These are phyloP conservation scores for Microchrysa polita DNA, from an alignment of 2,888 invertebrate species.

Conservation along the genomic window DNA sequence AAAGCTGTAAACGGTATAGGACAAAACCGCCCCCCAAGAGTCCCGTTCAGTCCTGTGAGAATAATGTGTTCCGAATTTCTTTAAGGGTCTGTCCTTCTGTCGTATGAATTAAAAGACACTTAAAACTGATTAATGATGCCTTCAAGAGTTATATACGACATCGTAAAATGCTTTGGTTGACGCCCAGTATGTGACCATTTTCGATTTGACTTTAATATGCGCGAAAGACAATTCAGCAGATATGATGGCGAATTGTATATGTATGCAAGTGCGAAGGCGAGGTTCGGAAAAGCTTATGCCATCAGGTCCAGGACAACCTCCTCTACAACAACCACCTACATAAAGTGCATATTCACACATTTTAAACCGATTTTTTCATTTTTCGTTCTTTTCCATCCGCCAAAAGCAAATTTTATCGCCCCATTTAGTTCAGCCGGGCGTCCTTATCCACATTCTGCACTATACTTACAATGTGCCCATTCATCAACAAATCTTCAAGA, in stretches of 20 bases:
- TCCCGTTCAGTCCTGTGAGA: not conserved
- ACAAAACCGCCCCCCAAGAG: not conserved
- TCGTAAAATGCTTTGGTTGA: slow-evolving; percentile 34
- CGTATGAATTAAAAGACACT: slow-evolving; percentile 44
- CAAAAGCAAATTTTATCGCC: too few species aligned
- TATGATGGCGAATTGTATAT: too few species aligned
- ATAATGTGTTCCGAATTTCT: slow-evolving; percentile 14
- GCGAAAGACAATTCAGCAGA: slow-evolving; percentile 21
- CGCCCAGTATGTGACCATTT: slow-evolving; percentile 21
- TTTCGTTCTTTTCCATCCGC: too few species aligned
- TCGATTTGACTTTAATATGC: slow-evolving; percentile 28
- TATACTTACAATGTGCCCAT: too few species aligned
- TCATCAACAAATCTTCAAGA: not conserved
- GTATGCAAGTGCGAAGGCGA: too few species aligned
- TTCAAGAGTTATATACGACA: slow-evolving; percentile 40
- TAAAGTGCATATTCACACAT: too few species aligned
- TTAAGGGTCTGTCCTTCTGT: slow-evolving; percentile 28
- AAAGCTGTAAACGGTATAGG: not conserved
- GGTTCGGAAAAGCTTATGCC: too few species aligned
- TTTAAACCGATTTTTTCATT: too few species aligned
- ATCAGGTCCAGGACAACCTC: too few species aligned
- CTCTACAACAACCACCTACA: too few species aligned
- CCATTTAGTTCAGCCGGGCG: too few species aligned
- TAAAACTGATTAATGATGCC: slow-evolving; percentile 44
- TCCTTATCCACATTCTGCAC: too few species aligned